Percentiles rank a stretch among this genome's conserved stretches.
Conservation (phyloP, 2,113 vertebrate genomes). For the Salvelinus sp. region DNA sequence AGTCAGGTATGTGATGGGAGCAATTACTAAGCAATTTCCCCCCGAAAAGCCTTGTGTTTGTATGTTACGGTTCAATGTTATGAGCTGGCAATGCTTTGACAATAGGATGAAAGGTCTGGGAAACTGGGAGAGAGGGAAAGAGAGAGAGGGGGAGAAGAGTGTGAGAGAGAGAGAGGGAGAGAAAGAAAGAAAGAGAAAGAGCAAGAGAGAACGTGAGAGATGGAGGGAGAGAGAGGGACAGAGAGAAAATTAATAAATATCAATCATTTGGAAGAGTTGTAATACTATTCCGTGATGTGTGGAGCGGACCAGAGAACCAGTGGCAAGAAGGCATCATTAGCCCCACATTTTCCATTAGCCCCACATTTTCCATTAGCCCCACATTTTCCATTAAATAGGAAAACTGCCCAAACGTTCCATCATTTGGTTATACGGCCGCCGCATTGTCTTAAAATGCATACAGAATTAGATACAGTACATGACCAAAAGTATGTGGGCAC, state of each 20-base stretch:
- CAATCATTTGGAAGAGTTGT: constrained; percentile 51
- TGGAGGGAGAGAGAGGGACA: too few species aligned
- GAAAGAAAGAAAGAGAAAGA: not conserved
- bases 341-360: constrained; percentile 51
- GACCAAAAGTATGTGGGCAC: too few species aligned
- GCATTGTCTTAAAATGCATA: too few species aligned
- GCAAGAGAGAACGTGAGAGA: too few species aligned
- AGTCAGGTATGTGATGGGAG: too few species aligned
- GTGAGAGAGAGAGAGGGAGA: not conserved
- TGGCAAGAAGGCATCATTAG: constrained; percentile 36
- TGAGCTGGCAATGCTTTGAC: constrained; percentile 10
- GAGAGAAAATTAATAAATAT: not conserved
- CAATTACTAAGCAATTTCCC: too few species aligned
- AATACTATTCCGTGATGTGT: constrained; percentile 37
- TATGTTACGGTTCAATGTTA: too few species aligned
- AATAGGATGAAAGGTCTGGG: constrained; percentile 32
- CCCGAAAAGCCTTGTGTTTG: too few species aligned
- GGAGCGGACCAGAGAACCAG: constrained; percentile 16
- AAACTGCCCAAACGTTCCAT: constrained; percentile 59
- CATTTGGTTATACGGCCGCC: constrained; percentile 32
- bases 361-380: constrained; percentile 56
- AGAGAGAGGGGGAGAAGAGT: not conserved
- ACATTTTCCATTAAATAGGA: constrained; percentile 54
- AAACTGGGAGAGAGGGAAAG: constrained; percentile 9
- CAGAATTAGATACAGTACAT: too few species aligned